Base-by-base conservation (phyloP, 64 coral and sea anemone species). In the Exaiptasia diaphana region DNA sequence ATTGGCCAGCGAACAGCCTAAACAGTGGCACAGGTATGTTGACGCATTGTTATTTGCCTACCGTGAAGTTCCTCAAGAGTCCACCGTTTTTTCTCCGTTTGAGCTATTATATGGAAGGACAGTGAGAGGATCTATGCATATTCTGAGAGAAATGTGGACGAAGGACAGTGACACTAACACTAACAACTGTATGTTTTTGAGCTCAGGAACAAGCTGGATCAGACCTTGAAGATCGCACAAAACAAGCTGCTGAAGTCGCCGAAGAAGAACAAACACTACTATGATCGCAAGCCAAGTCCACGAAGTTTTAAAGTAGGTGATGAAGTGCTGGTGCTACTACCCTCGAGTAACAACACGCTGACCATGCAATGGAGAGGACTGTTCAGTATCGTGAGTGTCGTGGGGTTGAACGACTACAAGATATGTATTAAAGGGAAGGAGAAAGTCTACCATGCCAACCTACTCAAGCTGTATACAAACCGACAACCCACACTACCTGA, bases 101-200 rank as follows among this genome's bases (percentile, higher is more conserved):
- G 76, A 88, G n/a, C 15, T 78, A 0, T 3, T 77, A 9, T 53
- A 75, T 33, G 82, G 54, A 14, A 59, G 35, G 29, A 74, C 24
- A n/a, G 82, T 85, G 26, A 34, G 57, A 32, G 83, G 83, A 14
- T 30, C 83, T 0, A 86, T 86, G 73, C 42, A 58, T 33, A 64
- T 86, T 67, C 50, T 86, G 7, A 76, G 64, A 26, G 71, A 86
- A 75, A 52, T 86, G n/a, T 86, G 83, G 83, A 75, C 27, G 64
- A 55, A 55, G 75, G 80, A 5, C 61, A 63, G 0, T 74, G 80
- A 44, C 63, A 79, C 3, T 73, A 61, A 22, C 79, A 78, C n/a
- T 80, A 76, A 38, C 80, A 88, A 27, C 64, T 80, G 49, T 88
- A 88, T 23, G 52, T 55, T 21, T 46, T 46, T 46, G 43, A 46